Evolutionary conservation across 2,888 invertebrate species (phyloP).

Genomic region (Drosophila atripex): DNA sequence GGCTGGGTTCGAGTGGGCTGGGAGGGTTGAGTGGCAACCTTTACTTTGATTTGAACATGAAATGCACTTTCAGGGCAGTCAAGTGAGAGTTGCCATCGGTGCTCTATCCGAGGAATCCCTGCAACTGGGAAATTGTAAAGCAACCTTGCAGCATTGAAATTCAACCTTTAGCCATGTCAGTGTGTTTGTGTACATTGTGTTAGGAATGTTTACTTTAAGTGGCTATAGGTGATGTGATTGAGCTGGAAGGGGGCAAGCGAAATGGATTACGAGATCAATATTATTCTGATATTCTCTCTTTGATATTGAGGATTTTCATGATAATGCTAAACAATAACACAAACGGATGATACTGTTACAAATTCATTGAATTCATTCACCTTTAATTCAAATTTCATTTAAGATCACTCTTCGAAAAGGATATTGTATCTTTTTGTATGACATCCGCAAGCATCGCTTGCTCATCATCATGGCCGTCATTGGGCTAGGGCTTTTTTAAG

Average conservation of each 20-base stretch:
- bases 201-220: slow-evolving; percentile 37
- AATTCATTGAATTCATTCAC: not conserved
- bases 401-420: slow-evolving; percentile 35
- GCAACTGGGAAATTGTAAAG: slow-evolving; percentile 10
- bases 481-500: slow-evolving; percentile 54
- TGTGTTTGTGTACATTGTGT: slow-evolving; percentile 22
- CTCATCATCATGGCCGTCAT: slow-evolving; percentile 45
- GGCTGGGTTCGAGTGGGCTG: slow-evolving; percentile 4
- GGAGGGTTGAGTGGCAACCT: slow-evolving; percentile 49
- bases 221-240: slow-evolving; percentile 37
- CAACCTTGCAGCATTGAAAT: slow-evolving; percentile 20
- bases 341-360: no score
- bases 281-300: not conserved
- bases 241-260: not conserved
- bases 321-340: no score
- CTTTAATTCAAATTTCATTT: not conserved
- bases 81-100: slow-evolving; percentile 63
- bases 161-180: slow-evolving; percentile 21
- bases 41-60: slow-evolving; percentile 60
- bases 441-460: slow-evolving; percentile 1
- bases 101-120: slow-evolving; percentile 17
- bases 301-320: not conserved
- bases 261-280: not conserved
- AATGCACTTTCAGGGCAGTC: slow-evolving; percentile 58
- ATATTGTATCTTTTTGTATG: slow-evolving; percentile 42